Conservation (phyloP, 2,888 invertebrate genomes). For the Drosophila melanosoma region DNA sequence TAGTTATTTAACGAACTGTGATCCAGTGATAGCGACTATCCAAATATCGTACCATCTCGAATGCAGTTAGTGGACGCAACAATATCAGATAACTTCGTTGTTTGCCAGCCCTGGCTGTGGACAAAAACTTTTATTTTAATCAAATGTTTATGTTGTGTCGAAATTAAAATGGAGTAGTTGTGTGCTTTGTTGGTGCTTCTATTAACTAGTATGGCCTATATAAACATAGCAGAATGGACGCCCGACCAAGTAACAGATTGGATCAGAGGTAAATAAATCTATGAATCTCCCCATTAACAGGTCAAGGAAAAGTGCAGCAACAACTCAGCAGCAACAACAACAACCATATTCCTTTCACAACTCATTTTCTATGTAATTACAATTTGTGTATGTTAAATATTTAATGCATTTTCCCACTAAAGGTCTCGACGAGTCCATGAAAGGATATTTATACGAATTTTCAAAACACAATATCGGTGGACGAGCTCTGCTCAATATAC, state of each 20-base stretch:
- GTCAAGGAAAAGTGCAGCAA: slow-evolving; percentile 74
- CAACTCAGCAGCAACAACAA: slow-evolving; percentile 29
- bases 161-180: slow-evolving; percentile 62
- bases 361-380: slow-evolving; percentile 18
- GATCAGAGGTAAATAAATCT: slow-evolving; percentile 90
- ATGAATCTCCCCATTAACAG: slow-evolving; percentile 49
- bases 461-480: slow-evolving; percentile 92
- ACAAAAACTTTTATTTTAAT: slow-evolving; percentile 60
- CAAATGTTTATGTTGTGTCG: slow-evolving; percentile 65
- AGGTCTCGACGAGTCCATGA: slow-evolving; percentile 87
- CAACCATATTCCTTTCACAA: slow-evolving; percentile 52
- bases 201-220: slow-evolving; percentile 88
- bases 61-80: slow-evolving; percentile 55
- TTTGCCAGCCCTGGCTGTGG: slow-evolving; percentile 52
- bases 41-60: slow-evolving; percentile 33
- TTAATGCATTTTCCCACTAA: slow-evolving; percentile 4
- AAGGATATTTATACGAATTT: slow-evolving; percentile 92
- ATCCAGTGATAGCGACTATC: slow-evolving; percentile 12
- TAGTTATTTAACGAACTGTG: background rate
- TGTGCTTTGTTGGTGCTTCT: slow-evolving; percentile 38
- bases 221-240: slow-evolving; percentile 95
- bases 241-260: slow-evolving; percentile 96
- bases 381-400: background rate
- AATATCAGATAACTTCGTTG: slow-evolving; percentile 45
- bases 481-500: slow-evolving; percentile 91